Conservation (phyloP, 2,888 invertebrate species). For the Pseudococcus longispinus region DNA sequence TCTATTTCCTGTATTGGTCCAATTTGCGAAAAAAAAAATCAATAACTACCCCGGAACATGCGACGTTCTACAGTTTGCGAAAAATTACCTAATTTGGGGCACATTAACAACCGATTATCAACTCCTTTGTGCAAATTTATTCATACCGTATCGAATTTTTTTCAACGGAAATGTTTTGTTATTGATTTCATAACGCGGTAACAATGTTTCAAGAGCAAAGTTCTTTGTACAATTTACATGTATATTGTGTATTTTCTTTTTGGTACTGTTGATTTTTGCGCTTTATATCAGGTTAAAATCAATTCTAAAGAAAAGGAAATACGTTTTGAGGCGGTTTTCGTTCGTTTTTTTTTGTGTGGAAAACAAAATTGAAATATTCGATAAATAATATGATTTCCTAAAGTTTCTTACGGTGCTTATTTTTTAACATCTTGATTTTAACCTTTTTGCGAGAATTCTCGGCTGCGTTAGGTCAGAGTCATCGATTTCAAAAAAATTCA, state of each 20-base stretch:
- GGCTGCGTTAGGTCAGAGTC: neutral
- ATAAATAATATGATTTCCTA: neutral
- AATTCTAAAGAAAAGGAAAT: neutral
- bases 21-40: neutral
- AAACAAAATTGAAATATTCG: conserved; percentile 6
- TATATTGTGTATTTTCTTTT: conserved; percentile 9
- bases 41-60: neutral
- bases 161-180: neutral
- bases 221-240: conserved; percentile 11
- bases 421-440: neutral
- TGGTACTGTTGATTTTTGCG: neutral
- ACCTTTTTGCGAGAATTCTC: neutral
- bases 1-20: neutral
- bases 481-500: neutral
- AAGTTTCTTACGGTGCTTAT: neutral
- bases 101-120: neutral
- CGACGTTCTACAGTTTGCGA: neutral
- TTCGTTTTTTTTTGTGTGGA: neutral
- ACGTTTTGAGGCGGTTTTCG: neutral
- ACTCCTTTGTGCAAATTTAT: neutral
- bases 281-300: conserved; percentile 4
- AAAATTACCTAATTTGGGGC: neutral
- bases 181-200: neutral
- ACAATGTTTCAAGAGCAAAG: neutral
- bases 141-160: neutral